Conservation (phyloP, 2,113 vertebrate genomes). For the Callospermophilus lateralis region DNA sequence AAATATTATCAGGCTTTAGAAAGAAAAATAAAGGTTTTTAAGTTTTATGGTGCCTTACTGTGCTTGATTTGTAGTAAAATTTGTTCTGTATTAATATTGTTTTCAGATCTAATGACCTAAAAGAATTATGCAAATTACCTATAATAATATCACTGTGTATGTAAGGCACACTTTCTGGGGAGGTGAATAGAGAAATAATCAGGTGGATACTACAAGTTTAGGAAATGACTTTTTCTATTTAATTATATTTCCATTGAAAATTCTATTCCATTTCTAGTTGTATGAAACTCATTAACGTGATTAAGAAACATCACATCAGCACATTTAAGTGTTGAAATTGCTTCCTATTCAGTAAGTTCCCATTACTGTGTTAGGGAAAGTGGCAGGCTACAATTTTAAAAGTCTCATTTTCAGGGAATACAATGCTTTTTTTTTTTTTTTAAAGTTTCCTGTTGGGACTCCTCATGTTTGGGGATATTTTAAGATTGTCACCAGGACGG, state of each 20-base stretch:
- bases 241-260: conserved; percentile 64
- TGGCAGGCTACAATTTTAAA: conserved; percentile 72
- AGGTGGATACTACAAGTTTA: conserved; percentile 72
- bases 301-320: conserved; percentile 80
- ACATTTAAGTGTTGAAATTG: conserved; percentile 69
- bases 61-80: conserved; percentile 63
- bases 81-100: conserved; percentile 55
- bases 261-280: conserved; percentile 71
- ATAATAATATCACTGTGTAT: conserved; percentile 43
- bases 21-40: conserved; percentile 12
- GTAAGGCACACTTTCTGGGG: conserved; percentile 33
- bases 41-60: conserved; percentile 25
- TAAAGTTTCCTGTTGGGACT: not conserved
- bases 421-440: not conserved
- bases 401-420: conserved; percentile 58
- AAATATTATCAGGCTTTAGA: not conserved
- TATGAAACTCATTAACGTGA: conserved; percentile 80
- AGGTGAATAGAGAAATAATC: conserved; percentile 69
- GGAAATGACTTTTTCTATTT: conserved; percentile 57
- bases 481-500: conserved; percentile 13
- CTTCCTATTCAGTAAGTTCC: conserved; percentile 71
- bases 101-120: conserved; percentile 63
- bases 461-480: conserved; percentile 44
- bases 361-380: conserved; percentile 57
- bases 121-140: conserved; percentile 69